phyloP scores from a whole-genome alignment of 1,140 invertebrate genomes.

The Drosophila santomea region DNA sequence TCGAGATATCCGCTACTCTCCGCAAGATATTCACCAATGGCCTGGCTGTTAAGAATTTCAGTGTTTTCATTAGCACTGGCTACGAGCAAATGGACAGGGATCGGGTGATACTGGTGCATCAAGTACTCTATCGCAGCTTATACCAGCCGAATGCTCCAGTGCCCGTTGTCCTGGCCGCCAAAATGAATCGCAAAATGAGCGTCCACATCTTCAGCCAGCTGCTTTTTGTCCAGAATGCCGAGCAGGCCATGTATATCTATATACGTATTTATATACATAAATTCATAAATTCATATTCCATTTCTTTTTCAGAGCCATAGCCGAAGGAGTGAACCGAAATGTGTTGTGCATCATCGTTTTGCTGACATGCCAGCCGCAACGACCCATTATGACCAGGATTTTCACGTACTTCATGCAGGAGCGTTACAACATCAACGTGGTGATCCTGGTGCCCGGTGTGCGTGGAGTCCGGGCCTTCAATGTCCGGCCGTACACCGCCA shows the following conservation, averaged over 20 bases:
- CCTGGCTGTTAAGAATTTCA: constrained; percentile 31
- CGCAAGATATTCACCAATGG: constrained; percentile 25
- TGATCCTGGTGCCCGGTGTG: constrained; percentile 30
- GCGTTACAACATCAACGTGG: constrained; percentile 49
- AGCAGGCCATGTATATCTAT: constrained; percentile 13
- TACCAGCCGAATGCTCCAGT: not conserved
- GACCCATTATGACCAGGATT: constrained; percentile 31
- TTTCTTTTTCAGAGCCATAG: not conserved
- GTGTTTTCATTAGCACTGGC: constrained; percentile 36
- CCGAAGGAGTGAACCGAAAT: not conserved
- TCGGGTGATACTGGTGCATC: constrained; percentile 6
- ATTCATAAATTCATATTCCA: no score
- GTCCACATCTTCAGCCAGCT: constrained; percentile 5
- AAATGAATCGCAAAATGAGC: not conserved
- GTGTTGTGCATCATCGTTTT: constrained; percentile 29
- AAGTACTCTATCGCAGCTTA: constrained; percentile 17
- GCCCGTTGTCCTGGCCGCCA: constrained; percentile 37
- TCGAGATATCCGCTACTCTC: constrained; percentile 4
- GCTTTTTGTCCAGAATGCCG: constrained; percentile 38
- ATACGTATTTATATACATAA: no score
- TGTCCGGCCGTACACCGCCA: constrained; percentile 37
- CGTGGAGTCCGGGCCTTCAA: constrained; percentile 6
- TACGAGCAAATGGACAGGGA: constrained; percentile 29
- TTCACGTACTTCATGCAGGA: constrained; percentile 49
- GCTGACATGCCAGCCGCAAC: not conserved